Evolutionary conservation across 1,140 invertebrate genomes (phyloP).

Genomic region (Paracyclopina nana): DNA sequence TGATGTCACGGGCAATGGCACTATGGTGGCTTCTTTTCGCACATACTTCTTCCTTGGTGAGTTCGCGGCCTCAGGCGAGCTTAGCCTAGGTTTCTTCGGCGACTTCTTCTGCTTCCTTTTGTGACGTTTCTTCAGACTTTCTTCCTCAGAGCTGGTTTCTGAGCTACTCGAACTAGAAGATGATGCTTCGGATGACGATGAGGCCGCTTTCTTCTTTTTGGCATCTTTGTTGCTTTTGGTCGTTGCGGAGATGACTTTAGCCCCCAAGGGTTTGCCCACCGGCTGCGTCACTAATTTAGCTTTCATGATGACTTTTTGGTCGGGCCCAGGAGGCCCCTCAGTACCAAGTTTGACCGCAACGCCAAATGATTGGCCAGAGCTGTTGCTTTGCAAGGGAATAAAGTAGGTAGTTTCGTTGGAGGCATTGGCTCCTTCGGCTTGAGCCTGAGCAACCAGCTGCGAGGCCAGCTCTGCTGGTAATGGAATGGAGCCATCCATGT

Average conservation of each 20-base stretch:
- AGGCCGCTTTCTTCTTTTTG: not conserved
- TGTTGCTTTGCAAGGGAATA: conserved; percentile 11
- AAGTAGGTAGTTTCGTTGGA: conserved; percentile 15
- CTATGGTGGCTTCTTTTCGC: conserved; percentile 3
- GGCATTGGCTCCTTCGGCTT: not conserved
- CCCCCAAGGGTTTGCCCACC: not conserved
- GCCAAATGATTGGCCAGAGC: conserved; percentile 12
- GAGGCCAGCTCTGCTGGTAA: conserved; percentile 3
- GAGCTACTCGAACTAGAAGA: not conserved
- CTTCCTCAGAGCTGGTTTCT: not conserved
- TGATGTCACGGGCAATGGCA: too few relatives aligned
- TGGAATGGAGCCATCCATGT: not conserved
- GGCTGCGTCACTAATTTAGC: conserved; percentile 15
- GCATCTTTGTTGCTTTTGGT: not conserved
- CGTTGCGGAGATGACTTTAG: not conserved
- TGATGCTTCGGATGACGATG: not conserved
- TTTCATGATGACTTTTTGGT: conserved; percentile 17
- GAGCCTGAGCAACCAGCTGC: conserved; percentile 9
- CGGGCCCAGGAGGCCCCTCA: conserved; percentile 12
- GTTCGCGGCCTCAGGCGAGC: conserved; percentile 14
- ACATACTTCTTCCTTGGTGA: conserved; percentile 4
- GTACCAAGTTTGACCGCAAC: conserved; percentile 17
- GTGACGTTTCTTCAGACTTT: not conserved
- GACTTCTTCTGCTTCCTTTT: not conserved
- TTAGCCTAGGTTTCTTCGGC: not conserved